These are phyloP conservation scores for Pachypanchax playfairii DNA, from an alignment of 2,113 vertebrate species.

Conservation along the genomic window DNA sequence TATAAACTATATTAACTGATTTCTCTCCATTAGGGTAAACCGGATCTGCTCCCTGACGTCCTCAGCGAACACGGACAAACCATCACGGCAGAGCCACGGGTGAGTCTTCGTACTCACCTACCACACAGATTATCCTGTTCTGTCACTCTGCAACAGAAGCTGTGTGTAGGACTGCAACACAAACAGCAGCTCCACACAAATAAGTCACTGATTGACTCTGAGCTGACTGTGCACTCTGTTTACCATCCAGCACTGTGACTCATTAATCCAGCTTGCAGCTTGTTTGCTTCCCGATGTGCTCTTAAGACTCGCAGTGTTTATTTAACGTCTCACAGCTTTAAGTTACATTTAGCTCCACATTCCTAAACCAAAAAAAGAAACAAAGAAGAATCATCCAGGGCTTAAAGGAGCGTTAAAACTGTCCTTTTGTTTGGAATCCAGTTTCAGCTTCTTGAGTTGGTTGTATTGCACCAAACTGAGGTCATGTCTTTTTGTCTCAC, in stretches of 20 bases:
- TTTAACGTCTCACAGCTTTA: background rate
- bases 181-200: slow-evolving; percentile 37
- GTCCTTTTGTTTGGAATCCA: background rate
- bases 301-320: background rate
- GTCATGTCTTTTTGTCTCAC: slow-evolving; percentile 22
- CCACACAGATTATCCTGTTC: background rate
- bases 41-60: slow-evolving; percentile 65
- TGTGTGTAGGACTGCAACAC: background rate
- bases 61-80: slow-evolving; percentile 69
- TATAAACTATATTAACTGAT: background rate
- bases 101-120: slow-evolving; percentile 41
- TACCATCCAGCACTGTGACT: slow-evolving; percentile 48
- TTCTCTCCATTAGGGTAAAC: slow-evolving; percentile 76
- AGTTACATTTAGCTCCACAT: background rate
- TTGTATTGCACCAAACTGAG: slow-evolving; percentile 18
- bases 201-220: slow-evolving; percentile 45
- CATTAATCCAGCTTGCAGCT: slow-evolving; percentile 39
- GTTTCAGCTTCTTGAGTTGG: slow-evolving; percentile 3
- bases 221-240: slow-evolving; percentile 38
- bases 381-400: too few relatives aligned
- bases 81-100: slow-evolving; percentile 73
- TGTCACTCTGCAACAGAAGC: background rate
- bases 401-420: background rate
- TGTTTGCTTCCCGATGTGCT: slow-evolving; percentile 14
- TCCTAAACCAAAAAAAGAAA: too few relatives aligned